Evolutionary conservation across 2,797 vertebrate species (phyloP), one percentile per base, ranked within the genome.

Genomic region (Todus mexicanus): DNA sequence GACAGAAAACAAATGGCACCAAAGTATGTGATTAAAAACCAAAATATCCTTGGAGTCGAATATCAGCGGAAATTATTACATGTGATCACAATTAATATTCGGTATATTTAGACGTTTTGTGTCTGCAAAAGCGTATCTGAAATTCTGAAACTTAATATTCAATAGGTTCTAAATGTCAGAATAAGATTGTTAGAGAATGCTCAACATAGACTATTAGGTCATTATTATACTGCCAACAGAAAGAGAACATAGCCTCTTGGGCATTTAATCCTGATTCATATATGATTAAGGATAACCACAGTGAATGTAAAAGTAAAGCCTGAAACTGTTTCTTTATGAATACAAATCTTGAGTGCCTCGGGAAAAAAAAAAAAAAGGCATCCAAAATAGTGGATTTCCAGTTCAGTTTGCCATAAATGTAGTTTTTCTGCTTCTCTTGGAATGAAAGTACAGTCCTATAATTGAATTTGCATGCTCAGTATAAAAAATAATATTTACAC

Each of bases 1-100:
- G 92, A 85, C 72, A 87, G 61, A 94, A 94, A 60, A 85, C 72
- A 93, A 95, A 87, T 72, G 79, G 61, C 48, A 65, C 68, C 15
- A 22, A 53, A 69, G 47, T 47, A 51, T 68, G 27, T 79, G 70
- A 90, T 93, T 78, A 79, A 87, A 92, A 76, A 4, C 20, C 35
- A 43, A 84, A 81, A 51, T 79, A 57, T 61, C 73, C 87, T 76
- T 4, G 2, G 68, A 73, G 25, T 18, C 86, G 64, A 85, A 21
- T 81, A 61, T 76, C 74, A 90, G 19, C n/a, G 50, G 22, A 76
- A 38, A 8, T 84, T 75, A 50, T 65, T 64, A 66, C 51, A 70
- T 86, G 85, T 91, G 71, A 80, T 92, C 68, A 47, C 40, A 64
- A 14, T 70, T 63, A 91, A 81, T 83, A 73, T 38, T 69, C 37